Evolutionary conservation across 2,888 invertebrate genomes (phyloP), one percentile per base, ranked within the genome.

Genomic region (Cryptocheilus praepositus): DNA sequence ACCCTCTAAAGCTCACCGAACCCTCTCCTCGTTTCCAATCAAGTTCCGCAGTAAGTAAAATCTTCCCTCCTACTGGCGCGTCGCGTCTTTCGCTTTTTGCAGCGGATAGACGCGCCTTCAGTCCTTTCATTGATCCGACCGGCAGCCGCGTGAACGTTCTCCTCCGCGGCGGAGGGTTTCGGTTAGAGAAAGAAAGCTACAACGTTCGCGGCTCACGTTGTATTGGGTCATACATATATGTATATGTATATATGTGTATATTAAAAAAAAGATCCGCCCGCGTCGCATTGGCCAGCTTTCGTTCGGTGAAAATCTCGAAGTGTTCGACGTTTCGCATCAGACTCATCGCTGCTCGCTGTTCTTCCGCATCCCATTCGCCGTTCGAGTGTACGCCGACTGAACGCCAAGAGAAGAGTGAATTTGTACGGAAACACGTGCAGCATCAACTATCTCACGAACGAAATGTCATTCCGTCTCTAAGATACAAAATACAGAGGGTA

Each of bases 1-100:
- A 67, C 68, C 44, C 71, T 71, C 63, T 58, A 44, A 65, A 66
- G 62, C 36, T 36, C 43, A 18, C 28, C 19, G 57, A 44, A 51
- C 16, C 18, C 55, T n/a, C 19, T 16, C 4, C 2, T 16, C 49
- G 1, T 5, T 8, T 54, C 25, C 25, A 13, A n/a, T 36, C 36
- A 11, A 36, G 11, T 36, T 36, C 36, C 36, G 36, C 8, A 11
- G 36, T 36, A 36, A 2, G 36, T 36, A 36, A 36, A 49, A 3
- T 49, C 49, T 49, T n/a, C 16, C 49, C 49, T 7, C 2, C 16
- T 49, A 2, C 49, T 49, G 16, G n/a, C 49, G 18, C 11, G 18
- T 49, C 49, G n/a, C 49, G 2, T 55, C 13, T 55, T 43, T 25
- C 28, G n/a, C 11, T 64, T 43, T 43, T 64, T 55, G 45, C 28